Percentiles rank a stretch among this genome's conserved stretches.
phyloP scores from a whole-genome alignment of 2,888 invertebrate genomes.

The Pristionchus fissidentatus region DNA sequence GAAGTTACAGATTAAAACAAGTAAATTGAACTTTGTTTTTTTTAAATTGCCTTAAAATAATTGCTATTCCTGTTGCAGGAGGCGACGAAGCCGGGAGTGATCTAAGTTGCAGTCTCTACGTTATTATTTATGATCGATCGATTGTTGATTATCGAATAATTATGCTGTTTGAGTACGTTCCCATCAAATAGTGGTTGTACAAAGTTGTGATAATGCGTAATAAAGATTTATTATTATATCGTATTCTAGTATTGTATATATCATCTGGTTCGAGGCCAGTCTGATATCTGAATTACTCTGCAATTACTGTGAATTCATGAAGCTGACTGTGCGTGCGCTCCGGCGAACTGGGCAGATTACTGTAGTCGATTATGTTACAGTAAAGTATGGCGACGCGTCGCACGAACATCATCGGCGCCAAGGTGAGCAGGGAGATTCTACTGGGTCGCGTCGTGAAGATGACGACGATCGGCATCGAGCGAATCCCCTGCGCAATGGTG shows the following conservation, averaged over 20 bases:
- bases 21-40: background rate
- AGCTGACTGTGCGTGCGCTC: background rate
- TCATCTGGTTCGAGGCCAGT: conserved; percentile 12
- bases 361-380: conserved; percentile 4
- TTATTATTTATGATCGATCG: too few relatives aligned
- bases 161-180: too few relatives aligned
- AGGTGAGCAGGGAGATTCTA: conserved; percentile 65
- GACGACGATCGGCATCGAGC: conserved; percentile 68
- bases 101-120: too few relatives aligned
- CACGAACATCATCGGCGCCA: conserved; percentile 60
- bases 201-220: background rate
- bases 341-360: background rate
- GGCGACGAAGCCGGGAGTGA: conserved; percentile 22
- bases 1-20: background rate
- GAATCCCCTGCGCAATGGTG: conserved; percentile 69
- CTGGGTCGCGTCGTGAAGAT: conserved; percentile 69
- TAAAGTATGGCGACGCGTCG: conserved; percentile 55
- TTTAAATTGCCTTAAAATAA: background rate
- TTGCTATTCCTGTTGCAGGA: background rate
- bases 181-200: too few relatives aligned
- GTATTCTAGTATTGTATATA: conserved; percentile 25
- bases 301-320: background rate
- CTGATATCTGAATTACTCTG: background rate
- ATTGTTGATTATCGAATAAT: conserved; percentile 4
- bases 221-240: background rate